These are phyloP conservation scores for Lysandra coridon DNA, from an alignment of 2,888 invertebrate species.

Conservation along the genomic window DNA sequence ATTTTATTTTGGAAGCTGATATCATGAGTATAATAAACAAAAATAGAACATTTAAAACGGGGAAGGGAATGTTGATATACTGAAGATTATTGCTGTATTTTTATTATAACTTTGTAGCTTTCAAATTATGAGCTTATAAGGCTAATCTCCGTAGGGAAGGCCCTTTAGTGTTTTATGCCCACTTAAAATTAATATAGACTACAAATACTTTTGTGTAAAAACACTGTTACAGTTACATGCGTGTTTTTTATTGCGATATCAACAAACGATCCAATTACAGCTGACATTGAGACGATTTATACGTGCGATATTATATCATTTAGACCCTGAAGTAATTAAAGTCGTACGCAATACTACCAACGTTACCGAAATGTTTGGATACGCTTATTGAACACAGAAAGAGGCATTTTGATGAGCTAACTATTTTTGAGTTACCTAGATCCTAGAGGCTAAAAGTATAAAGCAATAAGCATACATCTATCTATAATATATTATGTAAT, in stretches of 20 bases:
- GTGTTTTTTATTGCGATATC: conserved; percentile 19
- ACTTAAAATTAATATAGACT: not conserved
- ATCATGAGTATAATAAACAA: too few species aligned
- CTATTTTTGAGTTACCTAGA: not conserved
- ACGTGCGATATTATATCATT: conserved; percentile 14
- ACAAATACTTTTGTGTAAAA: not conserved
- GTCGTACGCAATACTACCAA: conserved; percentile 13
- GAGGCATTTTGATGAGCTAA: not conserved
- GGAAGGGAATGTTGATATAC: too few species aligned
- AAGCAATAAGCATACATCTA: too few species aligned
- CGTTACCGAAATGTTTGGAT: not conserved
- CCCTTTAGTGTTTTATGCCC: not conserved
- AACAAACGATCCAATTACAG: conserved; percentile 17
- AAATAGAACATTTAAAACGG: too few species aligned
- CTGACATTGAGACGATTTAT: conserved; percentile 20
- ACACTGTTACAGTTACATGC: not conserved
- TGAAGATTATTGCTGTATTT: too few species aligned
- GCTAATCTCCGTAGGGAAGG: too few species aligned
- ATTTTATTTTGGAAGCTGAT: too few species aligned
- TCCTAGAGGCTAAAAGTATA: not conserved
- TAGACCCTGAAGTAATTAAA: conserved; percentile 28
- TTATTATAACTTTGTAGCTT: too few species aligned
- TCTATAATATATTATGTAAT: too few species aligned
- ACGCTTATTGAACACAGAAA: not conserved
- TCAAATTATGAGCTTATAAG: too few species aligned